Conservation (phyloP, 2,113 vertebrate species). For the Macquaria ambigua region DNA sequence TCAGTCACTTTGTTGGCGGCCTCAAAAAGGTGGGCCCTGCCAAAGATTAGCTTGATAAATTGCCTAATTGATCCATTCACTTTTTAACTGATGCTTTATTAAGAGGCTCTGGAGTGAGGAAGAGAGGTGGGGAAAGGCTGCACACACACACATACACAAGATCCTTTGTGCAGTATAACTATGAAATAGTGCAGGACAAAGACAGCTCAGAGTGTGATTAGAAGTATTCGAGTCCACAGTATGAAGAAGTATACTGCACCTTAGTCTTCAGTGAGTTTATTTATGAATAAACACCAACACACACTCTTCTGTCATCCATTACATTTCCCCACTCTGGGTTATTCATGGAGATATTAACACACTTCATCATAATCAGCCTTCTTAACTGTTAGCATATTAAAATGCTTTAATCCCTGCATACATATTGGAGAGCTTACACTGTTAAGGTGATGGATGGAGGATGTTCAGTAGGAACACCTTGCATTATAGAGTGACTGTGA, state of each 20-base stretch:
- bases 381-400: slow-evolving; percentile 71
- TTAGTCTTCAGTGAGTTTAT: slow-evolving; percentile 11
- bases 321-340: slow-evolving; percentile 28
- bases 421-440: slow-evolving; percentile 66
- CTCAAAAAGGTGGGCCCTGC: slow-evolving; percentile 75
- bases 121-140: slow-evolving; percentile 38
- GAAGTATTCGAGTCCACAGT: slow-evolving; percentile 13
- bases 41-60: slow-evolving; percentile 83
- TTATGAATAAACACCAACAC: slow-evolving; percentile 50
- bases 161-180: slow-evolving; percentile 28
- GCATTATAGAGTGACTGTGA: slow-evolving; percentile 26
- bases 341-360: slow-evolving; percentile 62
- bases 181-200: slow-evolving; percentile 36
- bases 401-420: slow-evolving; percentile 68
- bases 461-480: slow-evolving; percentile 44
- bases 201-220: slow-evolving; percentile 19
- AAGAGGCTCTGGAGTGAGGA: slow-evolving; percentile 68
- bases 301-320: slow-evolving; percentile 50
- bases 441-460: slow-evolving; percentile 61
- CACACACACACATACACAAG: slow-evolving; percentile 26
- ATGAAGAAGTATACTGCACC: neutral
- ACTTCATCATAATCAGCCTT: slow-evolving; percentile 66
- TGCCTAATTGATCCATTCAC: slow-evolving; percentile 86
- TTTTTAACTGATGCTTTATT: slow-evolving; percentile 82
- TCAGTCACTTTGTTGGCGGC: slow-evolving; percentile 81